These are phyloP conservation scores for Pygoscelis adeliae DNA, from an alignment of 2,113 vertebrate species.

Conservation along the genomic window DNA sequence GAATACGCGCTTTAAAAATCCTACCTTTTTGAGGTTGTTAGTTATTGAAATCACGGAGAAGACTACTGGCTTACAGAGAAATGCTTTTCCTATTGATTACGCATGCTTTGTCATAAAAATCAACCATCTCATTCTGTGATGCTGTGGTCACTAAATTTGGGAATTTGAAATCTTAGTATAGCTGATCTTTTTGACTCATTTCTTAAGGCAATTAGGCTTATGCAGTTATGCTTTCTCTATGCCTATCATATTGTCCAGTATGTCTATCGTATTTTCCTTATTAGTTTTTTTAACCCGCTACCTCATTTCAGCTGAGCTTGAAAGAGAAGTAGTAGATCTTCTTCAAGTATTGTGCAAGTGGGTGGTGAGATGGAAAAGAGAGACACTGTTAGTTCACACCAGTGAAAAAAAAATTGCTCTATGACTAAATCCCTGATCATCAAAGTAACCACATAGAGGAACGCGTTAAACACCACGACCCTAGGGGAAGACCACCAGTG, in stretches of 20 bases:
- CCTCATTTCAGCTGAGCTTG: neutral
- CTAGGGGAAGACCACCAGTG: neutral
- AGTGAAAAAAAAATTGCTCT: neutral
- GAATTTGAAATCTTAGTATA: neutral
- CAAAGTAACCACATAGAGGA: neutral
- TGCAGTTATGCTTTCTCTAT: neutral
- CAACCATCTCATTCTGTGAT: neutral
- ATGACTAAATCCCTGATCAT: neutral
- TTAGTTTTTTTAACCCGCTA: neutral
- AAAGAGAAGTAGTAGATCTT: neutral
- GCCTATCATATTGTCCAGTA: neutral
- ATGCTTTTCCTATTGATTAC: neutral
- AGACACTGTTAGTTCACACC: neutral
- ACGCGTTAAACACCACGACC: neutral
- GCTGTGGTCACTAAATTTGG: neutral
- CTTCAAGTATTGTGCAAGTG: neutral
- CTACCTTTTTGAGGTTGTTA: neutral
- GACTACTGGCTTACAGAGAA: neutral
- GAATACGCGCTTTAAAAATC: neutral
- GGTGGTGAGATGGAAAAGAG: neutral
- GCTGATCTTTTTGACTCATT: neutral
- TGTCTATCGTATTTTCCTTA: neutral
- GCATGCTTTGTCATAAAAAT: neutral
- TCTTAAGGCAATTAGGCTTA: neutral
- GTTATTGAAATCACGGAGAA: neutral